Base-by-base conservation (phyloP, 2,113 vertebrate species). In the Nothoprocta perdicaria region DNA sequence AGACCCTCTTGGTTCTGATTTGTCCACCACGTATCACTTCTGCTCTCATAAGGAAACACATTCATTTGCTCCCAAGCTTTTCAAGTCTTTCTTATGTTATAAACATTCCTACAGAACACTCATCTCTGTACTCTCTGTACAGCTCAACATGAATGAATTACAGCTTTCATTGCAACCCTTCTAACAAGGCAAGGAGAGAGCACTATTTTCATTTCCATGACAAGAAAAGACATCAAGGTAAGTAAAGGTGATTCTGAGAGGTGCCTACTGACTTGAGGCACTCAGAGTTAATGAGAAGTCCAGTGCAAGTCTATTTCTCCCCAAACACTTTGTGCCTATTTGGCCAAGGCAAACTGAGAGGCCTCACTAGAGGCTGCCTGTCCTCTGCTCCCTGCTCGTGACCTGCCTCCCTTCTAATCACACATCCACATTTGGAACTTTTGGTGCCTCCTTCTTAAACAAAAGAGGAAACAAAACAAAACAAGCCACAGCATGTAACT, bases 51-150 rank as follows among this genome's bases (percentile, higher is more conserved):
- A 92, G 86, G 66, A 76, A 63, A 68, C 52, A 78, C 29, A 72
- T 95, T 94, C 61, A 88, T 68, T 77, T 91, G 52, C 82, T 92
- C 62, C 68, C 63, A 84, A 33, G 48, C 50, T 92, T 89, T 26
- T 82, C 60, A 90, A 91, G 41, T 24, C 69, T 62, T 94, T 92
- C 83, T 90, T 82, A 50, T 90, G 87, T 87, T 84, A 95, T 74
- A 95, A 89, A 90, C 84, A 92, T 87, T 92, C 50, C 86, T 90
- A 38, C 46, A 77, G 84, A 92, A 53, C 63, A 61, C 63, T 60
- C 81, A 75, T 85, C 86, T 78, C 93, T 86, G 38, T 88, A 52
- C 41, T 73, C 72, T 77, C 61, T 45, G 78, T 86, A 72, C 81
- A 88, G 50, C 67, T 92, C 68, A 58, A 89, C 68, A 82, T 11